phyloP scores from a whole-genome alignment of 2,888 invertebrate genomes.

The Chrysotoxum bicinctum region DNA sequence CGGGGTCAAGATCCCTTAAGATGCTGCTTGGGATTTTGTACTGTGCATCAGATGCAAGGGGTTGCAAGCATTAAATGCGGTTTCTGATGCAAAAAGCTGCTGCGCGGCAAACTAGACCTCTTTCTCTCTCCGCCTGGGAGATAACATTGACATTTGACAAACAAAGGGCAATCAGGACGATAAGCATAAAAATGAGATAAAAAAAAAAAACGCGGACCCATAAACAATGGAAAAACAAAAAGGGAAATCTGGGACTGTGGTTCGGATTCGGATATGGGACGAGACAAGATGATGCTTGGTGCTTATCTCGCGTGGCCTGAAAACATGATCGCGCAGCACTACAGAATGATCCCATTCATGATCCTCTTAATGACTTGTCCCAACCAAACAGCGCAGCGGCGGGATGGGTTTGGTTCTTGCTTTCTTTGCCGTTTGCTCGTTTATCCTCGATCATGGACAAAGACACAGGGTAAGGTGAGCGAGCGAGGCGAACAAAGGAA shows the following conservation, averaged over 20 bases:
- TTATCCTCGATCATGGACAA: constrained; percentile 25
- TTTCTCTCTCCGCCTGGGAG: background rate
- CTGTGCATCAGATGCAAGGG: constrained; percentile 39
- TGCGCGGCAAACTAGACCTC: background rate
- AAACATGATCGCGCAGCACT: constrained; percentile 29
- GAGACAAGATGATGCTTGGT: constrained; percentile 39
- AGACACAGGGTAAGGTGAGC: background rate
- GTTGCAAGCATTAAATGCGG: constrained; percentile 48
- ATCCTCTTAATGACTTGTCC: constrained; percentile 64
- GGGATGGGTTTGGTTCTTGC: constrained; percentile 3
- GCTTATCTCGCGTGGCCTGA: constrained; percentile 59
- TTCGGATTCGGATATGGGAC: constrained; percentile 13
- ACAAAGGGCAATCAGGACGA: constrained; percentile 69
- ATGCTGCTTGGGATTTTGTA: background rate
- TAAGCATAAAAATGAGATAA: constrained; percentile 19
- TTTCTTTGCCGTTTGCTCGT: background rate
- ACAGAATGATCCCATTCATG: constrained; percentile 43
- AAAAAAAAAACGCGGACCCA: background rate
- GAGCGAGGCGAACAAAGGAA: constrained; percentile 26
- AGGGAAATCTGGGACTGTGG: constrained; percentile 52
- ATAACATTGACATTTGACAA: constrained; percentile 68
- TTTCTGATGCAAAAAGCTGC: constrained; percentile 49
- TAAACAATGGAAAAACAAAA: constrained; percentile 27
- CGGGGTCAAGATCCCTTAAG: constrained; percentile 57
- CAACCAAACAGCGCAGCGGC: background rate